phyloP scores from a whole-genome alignment of 2,113 vertebrate genomes.

The Limnothrissa miodon region DNA sequence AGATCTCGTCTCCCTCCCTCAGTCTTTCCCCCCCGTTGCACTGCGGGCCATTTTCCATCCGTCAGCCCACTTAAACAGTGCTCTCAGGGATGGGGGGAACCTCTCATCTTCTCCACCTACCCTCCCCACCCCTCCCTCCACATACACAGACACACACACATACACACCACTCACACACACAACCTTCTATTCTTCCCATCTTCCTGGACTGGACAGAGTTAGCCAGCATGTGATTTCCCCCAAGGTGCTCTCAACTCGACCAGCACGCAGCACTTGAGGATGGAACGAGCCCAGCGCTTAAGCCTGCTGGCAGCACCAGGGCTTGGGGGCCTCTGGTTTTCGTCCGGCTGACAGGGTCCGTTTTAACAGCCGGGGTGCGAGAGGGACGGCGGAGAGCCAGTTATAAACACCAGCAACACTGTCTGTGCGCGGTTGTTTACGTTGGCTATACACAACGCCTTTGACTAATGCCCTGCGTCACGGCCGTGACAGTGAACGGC shows the following conservation, averaged over 20 bases:
- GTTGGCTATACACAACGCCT: background rate
- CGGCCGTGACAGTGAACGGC: background rate
- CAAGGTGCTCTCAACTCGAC: background rate
- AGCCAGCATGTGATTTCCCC: background rate
- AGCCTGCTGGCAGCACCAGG: background rate
- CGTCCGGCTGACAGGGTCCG: background rate
- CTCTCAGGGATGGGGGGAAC: background rate
- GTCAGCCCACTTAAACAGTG: background rate
- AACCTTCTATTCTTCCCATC: background rate
- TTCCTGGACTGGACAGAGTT: background rate
- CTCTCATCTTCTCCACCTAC: too few species aligned
- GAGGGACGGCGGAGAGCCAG: background rate
- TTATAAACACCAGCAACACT: conserved; percentile 1
- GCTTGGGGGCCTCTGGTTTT: background rate
- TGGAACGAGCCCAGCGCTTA: background rate
- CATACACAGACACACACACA: too few species aligned
- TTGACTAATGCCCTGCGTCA: background rate
- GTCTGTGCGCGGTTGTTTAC: background rate
- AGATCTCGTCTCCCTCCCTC: background rate
- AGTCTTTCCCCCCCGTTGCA: background rate
- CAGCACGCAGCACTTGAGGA: background rate
- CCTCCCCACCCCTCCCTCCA: too few species aligned
- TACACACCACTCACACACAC: too few species aligned
- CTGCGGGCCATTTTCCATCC: background rate
- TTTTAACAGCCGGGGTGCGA: background rate